phyloP scores from a whole-genome alignment of 2,113 vertebrate species.

The Elachura formosa region DNA sequence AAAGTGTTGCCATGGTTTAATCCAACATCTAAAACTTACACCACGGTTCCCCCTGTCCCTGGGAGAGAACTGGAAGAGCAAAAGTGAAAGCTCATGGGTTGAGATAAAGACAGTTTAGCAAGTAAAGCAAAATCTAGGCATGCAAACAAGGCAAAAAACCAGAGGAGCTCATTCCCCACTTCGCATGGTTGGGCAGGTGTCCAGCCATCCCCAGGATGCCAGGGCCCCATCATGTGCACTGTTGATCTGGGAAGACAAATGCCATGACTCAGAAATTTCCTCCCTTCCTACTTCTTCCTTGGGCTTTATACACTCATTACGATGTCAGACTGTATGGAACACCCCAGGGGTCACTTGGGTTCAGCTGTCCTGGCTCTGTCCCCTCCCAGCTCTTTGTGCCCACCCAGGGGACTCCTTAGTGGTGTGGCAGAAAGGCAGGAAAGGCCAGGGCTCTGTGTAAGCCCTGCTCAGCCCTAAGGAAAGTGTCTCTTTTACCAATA shows the following conservation, averaged over 20 bases:
- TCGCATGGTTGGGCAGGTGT: neutral
- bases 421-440: neutral
- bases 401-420: rapidly evolving
- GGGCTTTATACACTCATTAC: rapidly evolving
- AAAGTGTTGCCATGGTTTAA: neutral
- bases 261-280: rapidly evolving
- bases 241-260: rapidly evolving
- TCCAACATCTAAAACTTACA: neutral
- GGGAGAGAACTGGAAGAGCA: neutral
- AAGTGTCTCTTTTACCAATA: rapidly evolving
- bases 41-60: too few relatives aligned
- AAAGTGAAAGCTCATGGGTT: neutral
- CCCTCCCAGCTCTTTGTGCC: neutral
- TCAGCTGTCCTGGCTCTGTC: neutral
- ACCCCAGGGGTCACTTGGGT: too few relatives aligned
- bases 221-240: rapidly evolving
- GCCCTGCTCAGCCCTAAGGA: neutral
- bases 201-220: neutral
- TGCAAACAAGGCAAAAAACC: neutral
- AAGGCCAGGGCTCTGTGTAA: neutral
- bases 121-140: neutral
- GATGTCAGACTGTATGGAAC: too few relatives aligned
- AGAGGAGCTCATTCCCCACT: neutral
- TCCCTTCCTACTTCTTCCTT: neutral
- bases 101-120: neutral